Evolutionary conservation across 2,113 vertebrate species (phyloP).

Genomic region (Cricetomys ansorgei): DNA sequence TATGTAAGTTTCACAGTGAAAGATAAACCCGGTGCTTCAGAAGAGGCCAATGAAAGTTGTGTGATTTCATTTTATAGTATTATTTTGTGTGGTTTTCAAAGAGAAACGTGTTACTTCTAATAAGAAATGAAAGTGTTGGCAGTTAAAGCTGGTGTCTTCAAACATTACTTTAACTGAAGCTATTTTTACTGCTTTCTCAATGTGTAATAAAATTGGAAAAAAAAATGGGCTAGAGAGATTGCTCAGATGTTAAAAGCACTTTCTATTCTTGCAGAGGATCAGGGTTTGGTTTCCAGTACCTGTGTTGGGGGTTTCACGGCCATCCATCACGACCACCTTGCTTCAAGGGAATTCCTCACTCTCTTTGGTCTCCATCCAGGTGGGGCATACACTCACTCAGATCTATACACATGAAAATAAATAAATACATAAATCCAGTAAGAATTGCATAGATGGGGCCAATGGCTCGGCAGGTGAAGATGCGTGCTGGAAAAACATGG

Average conservation of each 20-base stretch:
- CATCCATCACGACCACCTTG: no score
- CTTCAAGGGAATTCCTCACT: no score
- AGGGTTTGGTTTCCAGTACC: background rate
- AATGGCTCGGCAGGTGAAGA: background rate
- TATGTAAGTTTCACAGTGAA: background rate
- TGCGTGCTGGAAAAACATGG: background rate
- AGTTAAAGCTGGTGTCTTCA: background rate
- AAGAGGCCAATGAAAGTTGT: background rate
- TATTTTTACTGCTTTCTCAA: background rate
- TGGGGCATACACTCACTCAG: background rate
- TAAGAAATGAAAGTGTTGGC: background rate
- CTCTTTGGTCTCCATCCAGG: background rate
- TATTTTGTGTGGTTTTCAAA: slow-evolving; percentile 29
- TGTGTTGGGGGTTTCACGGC: no score
- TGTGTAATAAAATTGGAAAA: background rate
- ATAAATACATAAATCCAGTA: background rate
- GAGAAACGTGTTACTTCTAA: background rate
- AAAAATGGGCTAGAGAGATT: background rate
- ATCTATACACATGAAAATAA: no score
- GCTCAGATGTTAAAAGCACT: background rate
- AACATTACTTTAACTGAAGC: slow-evolving; percentile 4
- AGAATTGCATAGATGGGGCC: background rate
- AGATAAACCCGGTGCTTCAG: background rate
- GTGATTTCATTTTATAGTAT: background rate
- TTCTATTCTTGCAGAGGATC: background rate